Base-by-base conservation (phyloP, 1,140 invertebrate species). In the Nymphalis io region DNA sequence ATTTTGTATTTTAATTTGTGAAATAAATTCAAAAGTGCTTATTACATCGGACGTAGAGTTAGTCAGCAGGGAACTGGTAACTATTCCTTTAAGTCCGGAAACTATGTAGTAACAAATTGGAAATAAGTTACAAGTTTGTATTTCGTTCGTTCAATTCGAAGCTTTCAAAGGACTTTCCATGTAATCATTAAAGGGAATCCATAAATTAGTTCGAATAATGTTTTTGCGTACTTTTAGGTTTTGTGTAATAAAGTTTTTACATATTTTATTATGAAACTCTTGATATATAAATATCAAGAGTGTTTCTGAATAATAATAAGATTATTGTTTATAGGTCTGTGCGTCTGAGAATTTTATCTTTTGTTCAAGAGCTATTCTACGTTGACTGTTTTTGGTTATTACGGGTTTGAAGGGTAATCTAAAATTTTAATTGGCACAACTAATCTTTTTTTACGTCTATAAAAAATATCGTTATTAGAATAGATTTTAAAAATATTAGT, bases 71-170 rank as follows among this genome's bases (percentile, higher is more conserved):
- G 21, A 5, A 48, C 44, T 63, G 60, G 60, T 63, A 63, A 63
- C n/a, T 63, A 63, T 63, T 63, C 53, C 33, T 38, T 63, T 53
- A 33, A 51, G 21, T 51, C 51, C 16, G 33, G 44, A 63, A 66
- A 66, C 63, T 27, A 66, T 39, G 63, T 53, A 59, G 21, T 2
- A 38, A 42, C 21, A 66, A 66, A 53, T 66, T 15, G 21, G 23
- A 58, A 66, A 44, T 64, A 65, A 65, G 46, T 65, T 48, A 44
- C 53, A 27, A 59, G 63, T 66, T 66, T 44, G 53, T 60, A 42
- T 44, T 60, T n/a, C 18, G 39, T 60, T 60, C 39, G 59, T 58
- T 59, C 63, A 57, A 58, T 63, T 63, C 60, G 11, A 51, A 39
- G 12, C 18, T 27, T 51, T 63, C 60, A 63, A 63, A 63, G 60